Percentiles rank a stretch among this genome's conserved stretches.
phyloP scores from a whole-genome alignment of 2,888 invertebrate species.

The Diadromus collaris region DNA sequence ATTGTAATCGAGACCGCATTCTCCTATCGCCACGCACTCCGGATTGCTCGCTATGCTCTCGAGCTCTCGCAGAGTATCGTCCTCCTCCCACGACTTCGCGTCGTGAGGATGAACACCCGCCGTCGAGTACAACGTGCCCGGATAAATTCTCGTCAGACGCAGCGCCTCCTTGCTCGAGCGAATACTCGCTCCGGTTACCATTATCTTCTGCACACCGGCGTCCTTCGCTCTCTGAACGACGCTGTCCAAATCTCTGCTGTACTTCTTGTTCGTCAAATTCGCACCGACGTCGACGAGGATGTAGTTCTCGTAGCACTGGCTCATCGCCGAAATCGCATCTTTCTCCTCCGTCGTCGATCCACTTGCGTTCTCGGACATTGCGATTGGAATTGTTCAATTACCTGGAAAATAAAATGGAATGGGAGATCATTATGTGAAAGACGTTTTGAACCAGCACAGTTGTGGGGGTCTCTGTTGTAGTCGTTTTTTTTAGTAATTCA shows the following conservation, averaged over 20 bases:
- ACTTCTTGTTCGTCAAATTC: slow-evolving; percentile 96
- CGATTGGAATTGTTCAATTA: slow-evolving; percentile 49
- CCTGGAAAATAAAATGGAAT: slow-evolving; percentile 24
- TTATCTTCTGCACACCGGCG: slow-evolving; percentile 96
- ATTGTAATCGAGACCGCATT: slow-evolving; percentile 97
- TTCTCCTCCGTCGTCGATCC: slow-evolving; percentile 70
- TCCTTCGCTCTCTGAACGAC: slow-evolving; percentile 96
- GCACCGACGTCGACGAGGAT: slow-evolving; percentile 96
- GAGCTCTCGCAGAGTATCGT: slow-evolving; percentile 83
- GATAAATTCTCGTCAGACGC: slow-evolving; percentile 93
- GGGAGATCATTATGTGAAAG: neutral
- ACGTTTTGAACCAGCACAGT: neutral
- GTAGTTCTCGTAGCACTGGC: slow-evolving; percentile 94
- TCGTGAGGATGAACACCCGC: slow-evolving; percentile 97
- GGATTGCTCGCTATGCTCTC: slow-evolving; percentile 88
- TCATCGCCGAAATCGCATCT: slow-evolving; percentile 81
- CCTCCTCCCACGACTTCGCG: slow-evolving; percentile 92
- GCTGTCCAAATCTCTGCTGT: slow-evolving; percentile 94
- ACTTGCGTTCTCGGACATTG: slow-evolving; percentile 75
- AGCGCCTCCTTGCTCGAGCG: slow-evolving; percentile 95
- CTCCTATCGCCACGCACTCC: slow-evolving; percentile 96
- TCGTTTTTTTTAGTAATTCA: neutral
- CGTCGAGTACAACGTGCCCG: slow-evolving; percentile 94
- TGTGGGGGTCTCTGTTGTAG: no score
- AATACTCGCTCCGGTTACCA: slow-evolving; percentile 95